These are phyloP conservation scores for Malurus alboscapulatus DNA, from an alignment of 2,113 vertebrate species.

Conservation along the genomic window DNA sequence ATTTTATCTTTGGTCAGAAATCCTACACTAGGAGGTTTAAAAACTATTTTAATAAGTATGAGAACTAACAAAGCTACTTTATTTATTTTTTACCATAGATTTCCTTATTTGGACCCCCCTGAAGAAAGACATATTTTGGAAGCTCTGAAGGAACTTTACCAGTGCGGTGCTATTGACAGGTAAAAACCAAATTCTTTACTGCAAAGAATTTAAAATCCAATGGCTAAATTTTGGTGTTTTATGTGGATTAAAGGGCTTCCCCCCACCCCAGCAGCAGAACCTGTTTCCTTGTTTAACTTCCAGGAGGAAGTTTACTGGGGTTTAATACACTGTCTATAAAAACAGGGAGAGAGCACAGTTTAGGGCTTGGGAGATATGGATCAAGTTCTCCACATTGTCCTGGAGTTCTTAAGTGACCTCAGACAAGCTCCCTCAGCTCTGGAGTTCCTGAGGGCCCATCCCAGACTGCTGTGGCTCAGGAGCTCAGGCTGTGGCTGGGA, in stretches of 20 bases:
- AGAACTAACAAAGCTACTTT: neutral
- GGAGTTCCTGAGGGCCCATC: neutral
- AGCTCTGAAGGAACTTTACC: constrained; percentile 93
- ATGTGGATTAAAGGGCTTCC: neutral
- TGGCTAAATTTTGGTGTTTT: neutral
- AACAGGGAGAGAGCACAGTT: neutral
- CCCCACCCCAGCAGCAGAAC: neutral
- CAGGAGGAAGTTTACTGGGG: neutral
- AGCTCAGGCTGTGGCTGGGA: neutral
- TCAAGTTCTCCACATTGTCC: neutral
- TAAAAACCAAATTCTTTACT: constrained; percentile 45
- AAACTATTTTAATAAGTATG: neutral
- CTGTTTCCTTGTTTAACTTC: neutral
- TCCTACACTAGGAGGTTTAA: neutral
- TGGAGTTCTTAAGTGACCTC: constrained; percentile 3
- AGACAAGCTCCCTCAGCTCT: neutral
- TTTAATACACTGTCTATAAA: neutral
- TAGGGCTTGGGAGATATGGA: neutral
- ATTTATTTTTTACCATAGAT: constrained; percentile 73
- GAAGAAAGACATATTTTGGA: constrained; percentile 94
- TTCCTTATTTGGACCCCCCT: constrained; percentile 92
- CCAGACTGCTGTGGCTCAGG: neutral
- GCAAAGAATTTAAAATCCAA: neutral
- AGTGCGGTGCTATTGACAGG: constrained; percentile 94
- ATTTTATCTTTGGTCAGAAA: neutral